Evolutionary conservation across 1,140 invertebrate species (phyloP).

Genomic region (Temnothorax longispinosus): DNA sequence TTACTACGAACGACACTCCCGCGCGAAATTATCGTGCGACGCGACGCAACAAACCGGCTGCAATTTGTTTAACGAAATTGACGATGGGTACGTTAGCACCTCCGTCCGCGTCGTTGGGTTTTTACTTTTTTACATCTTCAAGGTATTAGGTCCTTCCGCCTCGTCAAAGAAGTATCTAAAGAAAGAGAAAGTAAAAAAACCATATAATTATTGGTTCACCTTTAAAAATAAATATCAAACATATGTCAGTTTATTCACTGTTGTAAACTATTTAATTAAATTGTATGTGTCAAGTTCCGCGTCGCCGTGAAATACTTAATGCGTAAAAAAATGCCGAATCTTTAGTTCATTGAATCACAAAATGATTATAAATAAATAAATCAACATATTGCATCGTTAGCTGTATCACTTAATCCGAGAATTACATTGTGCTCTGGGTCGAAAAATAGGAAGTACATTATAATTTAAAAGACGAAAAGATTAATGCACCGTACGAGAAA

Average conservation of each 20-base stretch:
- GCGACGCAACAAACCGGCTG: too few species aligned
- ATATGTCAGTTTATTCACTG: neutral
- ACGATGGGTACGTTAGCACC: neutral
- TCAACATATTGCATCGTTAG: neutral
- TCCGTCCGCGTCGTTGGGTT: neutral
- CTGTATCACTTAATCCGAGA: neutral
- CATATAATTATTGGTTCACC: neutral
- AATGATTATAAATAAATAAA: neutral
- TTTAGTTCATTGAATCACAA: neutral
- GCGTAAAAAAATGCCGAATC: neutral
- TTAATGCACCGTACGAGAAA: neutral
- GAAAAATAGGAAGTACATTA: neutral
- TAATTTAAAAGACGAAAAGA: neutral
- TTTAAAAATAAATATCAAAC: neutral
- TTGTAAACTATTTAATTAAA: neutral
- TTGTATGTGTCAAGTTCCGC: neutral
- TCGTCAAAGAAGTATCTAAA: neutral
- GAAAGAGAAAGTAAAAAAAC: neutral
- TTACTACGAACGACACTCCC: neutral
- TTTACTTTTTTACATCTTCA: neutral
- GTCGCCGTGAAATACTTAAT: neutral
- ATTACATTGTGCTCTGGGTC: neutral
- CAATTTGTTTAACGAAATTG: neutral
- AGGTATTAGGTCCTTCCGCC: neutral
- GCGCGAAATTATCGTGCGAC: neutral